Conservation (phyloP, 2,113 vertebrate genomes). For the Gymnogyps californianus region DNA sequence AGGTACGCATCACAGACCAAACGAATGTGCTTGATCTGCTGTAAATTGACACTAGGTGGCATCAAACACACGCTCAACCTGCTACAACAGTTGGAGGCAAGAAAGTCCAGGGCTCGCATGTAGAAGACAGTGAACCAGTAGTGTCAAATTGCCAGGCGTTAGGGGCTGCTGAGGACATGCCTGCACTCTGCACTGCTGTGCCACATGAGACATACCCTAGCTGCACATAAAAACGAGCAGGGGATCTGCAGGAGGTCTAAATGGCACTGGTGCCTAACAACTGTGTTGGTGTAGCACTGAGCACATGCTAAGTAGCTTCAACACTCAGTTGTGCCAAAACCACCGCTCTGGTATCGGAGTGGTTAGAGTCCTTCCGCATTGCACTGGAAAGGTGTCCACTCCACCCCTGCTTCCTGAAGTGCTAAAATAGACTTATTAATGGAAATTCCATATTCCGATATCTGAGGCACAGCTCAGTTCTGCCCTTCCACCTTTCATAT, state of each 20-base stretch:
- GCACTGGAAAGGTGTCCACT: background rate
- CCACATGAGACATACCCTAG: background rate
- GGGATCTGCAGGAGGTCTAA: background rate
- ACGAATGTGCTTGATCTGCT: background rate
- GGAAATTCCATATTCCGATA: background rate
- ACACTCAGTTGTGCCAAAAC: background rate
- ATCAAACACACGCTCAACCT: background rate
- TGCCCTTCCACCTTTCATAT: background rate
- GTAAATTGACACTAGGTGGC: constrained; percentile 26
- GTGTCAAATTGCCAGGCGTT: accelerated
- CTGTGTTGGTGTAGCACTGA: background rate
- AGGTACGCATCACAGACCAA: background rate
- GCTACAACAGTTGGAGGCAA: background rate
- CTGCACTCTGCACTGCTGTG: background rate
- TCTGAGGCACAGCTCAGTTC: background rate
- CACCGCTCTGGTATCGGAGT: background rate
- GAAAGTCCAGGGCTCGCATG: accelerated
- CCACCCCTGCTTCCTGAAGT: background rate
- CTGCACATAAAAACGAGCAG: background rate
- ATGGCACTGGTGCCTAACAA: background rate
- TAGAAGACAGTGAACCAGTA: background rate
- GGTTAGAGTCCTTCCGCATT: background rate
- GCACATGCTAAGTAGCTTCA: background rate
- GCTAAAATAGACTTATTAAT: background rate
- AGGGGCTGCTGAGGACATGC: background rate